A percentile compares a stretch with the other conserved stretches of the same genome.
Evolutionary conservation across 1,140 invertebrate species (phyloP).

Genomic region (Caenorhabditis briggsae): DNA sequence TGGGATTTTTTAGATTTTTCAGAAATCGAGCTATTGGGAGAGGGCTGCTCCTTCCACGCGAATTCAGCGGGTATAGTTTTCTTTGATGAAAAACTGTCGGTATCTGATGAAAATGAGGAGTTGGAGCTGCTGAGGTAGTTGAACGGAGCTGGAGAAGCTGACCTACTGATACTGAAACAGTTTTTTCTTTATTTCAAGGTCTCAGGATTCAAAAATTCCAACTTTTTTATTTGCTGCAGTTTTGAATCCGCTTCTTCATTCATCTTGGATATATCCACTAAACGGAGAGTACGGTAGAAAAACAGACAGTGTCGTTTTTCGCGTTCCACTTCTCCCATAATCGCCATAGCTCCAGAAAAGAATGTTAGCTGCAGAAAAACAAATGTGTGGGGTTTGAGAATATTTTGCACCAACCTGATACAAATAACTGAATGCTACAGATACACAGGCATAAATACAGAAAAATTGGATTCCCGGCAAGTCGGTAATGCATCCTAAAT

Average conservation of each 20-base stretch:
- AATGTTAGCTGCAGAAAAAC: conserved; percentile 76
- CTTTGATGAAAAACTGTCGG: conserved; percentile 36
- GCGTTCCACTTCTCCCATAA: conserved; percentile 77
- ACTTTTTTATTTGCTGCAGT: conserved; percentile 60
- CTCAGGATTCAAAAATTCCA: background rate
- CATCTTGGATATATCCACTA: conserved; percentile 57
- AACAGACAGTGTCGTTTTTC: conserved; percentile 77
- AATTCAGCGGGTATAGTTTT: conserved; percentile 60
- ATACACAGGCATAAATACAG: conserved; percentile 79
- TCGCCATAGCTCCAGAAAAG: conserved; percentile 78
- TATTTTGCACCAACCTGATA: too few species aligned
- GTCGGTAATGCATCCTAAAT: conserved; percentile 77
- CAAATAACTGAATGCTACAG: conserved; percentile 79
- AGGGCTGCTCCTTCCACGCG: background rate
- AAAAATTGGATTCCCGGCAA: conserved; percentile 79
- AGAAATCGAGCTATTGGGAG: background rate
- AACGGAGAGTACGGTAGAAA: conserved; percentile 68
- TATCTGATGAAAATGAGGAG: conserved; percentile 30
- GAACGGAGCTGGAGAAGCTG: conserved; percentile 51
- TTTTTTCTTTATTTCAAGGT: background rate
- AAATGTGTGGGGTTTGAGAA: too few species aligned
- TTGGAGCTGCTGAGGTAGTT: conserved; percentile 39
- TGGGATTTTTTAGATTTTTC: background rate
- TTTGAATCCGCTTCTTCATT: conserved; percentile 43
- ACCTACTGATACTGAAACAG: background rate